A percentile compares a stretch with the other conserved stretches of the same genome.
Evolutionary conservation across 2,797 vertebrate genomes (phyloP).

Genomic region (Alcedo atthis): DNA sequence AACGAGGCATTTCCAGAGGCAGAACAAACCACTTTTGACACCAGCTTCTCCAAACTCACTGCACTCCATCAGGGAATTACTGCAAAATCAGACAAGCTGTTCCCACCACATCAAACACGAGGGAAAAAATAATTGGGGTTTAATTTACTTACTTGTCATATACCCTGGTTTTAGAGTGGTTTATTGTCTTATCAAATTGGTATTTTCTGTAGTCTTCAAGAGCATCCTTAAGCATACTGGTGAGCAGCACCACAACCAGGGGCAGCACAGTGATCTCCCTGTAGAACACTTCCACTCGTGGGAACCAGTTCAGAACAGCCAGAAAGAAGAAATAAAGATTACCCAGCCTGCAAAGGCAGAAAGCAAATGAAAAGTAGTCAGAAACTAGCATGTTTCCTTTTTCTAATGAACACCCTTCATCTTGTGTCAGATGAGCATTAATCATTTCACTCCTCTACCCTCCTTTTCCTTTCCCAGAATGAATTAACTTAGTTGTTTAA

Average conservation of each 20-base stretch:
- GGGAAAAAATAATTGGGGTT: not conserved
- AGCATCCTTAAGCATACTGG: conserved; percentile 77
- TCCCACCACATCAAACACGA: not conserved
- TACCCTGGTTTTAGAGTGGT: conserved; percentile 64
- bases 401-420: not conserved
- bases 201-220: conserved; percentile 77
- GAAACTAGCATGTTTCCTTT: not conserved
- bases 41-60: not conserved
- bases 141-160: conserved; percentile 75
- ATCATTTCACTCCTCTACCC: not conserved
- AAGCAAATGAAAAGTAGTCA: not conserved
- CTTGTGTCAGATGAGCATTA: not conserved
- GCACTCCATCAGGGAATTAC: not conserved
- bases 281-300: conserved; percentile 78
- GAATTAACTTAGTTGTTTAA: not conserved
- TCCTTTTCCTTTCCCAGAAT: not conserved
- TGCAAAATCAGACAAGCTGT: not conserved
- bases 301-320: conserved; percentile 79
- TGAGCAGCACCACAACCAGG: conserved; percentile 69
- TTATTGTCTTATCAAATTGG: conserved; percentile 72
- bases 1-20: not conserved
- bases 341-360: conserved; percentile 70
- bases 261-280: conserved; percentile 78
- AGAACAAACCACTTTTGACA: not conserved
- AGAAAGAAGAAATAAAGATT: conserved; percentile 81